Conservation (phyloP, 2,113 vertebrate genomes). For the Vanacampus margaritifer region DNA sequence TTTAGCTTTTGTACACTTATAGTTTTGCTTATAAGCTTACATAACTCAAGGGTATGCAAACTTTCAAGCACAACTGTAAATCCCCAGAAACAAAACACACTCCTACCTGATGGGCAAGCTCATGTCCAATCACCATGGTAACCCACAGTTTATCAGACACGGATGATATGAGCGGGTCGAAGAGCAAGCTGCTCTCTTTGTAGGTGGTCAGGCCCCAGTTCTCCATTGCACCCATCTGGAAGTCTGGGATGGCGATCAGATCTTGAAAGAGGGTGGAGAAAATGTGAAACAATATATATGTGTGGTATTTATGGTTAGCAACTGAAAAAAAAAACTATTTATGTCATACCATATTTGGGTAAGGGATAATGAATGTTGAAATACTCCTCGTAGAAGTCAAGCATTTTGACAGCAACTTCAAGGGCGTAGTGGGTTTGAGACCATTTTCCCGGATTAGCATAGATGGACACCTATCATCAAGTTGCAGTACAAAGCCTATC, state of each 20-base stretch:
- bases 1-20: too few species aligned
- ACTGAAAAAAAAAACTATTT: neutral
- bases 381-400: conserved; percentile 78
- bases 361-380: conserved; percentile 77
- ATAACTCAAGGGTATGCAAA: too few species aligned
- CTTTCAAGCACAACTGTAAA: too few species aligned
- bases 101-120: conserved; percentile 72
- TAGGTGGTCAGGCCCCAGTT: conserved; percentile 77
- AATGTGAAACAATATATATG: neutral
- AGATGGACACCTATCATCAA: conserved; percentile 70
- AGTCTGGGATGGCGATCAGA: conserved; percentile 74
- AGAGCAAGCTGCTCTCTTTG: conserved; percentile 71
- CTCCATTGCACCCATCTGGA: conserved; percentile 73
- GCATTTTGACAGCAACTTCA: conserved; percentile 73
- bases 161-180: conserved; percentile 64
- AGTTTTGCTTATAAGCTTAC: too few species aligned
- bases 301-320: neutral
- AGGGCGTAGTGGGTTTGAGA: conserved; percentile 73
- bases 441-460: conserved; percentile 71
- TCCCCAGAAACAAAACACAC: neutral
- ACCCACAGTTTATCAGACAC: conserved; percentile 68
- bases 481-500: neutral
- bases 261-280: conserved; percentile 48
- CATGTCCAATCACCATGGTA: conserved; percentile 73
- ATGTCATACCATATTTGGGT: conserved; percentile 70